These are phyloP conservation scores for Hyphantria cunea DNA, from an alignment of 1,140 invertebrate genomes.

Conservation along the genomic window DNA sequence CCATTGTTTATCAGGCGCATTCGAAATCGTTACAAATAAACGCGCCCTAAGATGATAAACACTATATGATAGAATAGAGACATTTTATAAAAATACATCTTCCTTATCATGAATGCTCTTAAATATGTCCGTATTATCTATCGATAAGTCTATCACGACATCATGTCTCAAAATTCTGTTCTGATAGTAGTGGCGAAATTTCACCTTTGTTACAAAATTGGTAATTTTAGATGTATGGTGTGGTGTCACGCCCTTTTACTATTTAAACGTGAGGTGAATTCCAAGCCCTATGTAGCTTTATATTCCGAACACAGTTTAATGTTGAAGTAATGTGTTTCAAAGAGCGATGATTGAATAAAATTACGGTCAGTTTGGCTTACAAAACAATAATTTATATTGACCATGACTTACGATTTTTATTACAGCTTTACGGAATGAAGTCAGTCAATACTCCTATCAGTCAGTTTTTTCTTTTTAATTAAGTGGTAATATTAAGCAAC, in stretches of 20 bases:
- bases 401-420: too few species aligned
- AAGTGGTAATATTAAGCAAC: too few species aligned
- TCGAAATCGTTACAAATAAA: neutral
- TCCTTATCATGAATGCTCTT: constrained; percentile 7
- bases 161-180: neutral
- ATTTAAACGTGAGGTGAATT: constrained; percentile 18
- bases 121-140: constrained; percentile 12
- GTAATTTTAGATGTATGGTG: constrained; percentile 2
- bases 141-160: constrained; percentile 5
- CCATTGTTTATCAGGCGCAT: neutral
- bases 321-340: constrained; percentile 4
- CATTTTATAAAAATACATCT: neutral
- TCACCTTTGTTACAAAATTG: constrained; percentile 7
- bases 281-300: constrained; percentile 5
- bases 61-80: neutral
- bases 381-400: too few species aligned
- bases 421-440: too few species aligned
- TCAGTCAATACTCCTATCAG: too few species aligned
- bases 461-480: too few species aligned
- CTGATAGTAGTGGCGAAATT: constrained; percentile 3
- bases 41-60: neutral
- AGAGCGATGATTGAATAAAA: neutral
- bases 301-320: constrained; percentile 7
- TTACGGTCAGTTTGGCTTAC: neutral
- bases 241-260: constrained; percentile 25